A percentile compares a stretch with the other conserved stretches of the same genome.
phyloP scores from a whole-genome alignment of 2,797 vertebrate species.

The Phataginus tricuspis region DNA sequence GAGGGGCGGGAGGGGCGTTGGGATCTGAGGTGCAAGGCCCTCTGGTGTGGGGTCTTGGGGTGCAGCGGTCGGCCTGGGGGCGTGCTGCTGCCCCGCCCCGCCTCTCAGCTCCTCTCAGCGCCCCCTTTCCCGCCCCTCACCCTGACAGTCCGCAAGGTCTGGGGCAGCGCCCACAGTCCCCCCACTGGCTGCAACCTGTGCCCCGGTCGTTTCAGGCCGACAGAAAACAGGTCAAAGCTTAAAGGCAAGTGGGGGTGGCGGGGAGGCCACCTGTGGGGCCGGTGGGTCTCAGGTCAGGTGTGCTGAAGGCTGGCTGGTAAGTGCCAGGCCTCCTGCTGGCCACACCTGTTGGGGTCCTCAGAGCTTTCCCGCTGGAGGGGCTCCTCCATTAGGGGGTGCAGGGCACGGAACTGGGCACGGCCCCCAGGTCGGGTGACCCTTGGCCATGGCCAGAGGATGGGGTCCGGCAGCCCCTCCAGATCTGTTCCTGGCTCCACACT shows the following conservation, averaged over 20 bases:
- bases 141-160: neutral
- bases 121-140: neutral
- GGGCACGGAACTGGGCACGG: no score
- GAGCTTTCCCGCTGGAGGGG: neutral
- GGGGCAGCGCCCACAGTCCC: neutral
- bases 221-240: neutral
- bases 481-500: neutral
- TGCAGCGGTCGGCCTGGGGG: neutral
- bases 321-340: neutral
- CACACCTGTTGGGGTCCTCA: neutral
- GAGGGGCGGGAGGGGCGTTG: neutral
- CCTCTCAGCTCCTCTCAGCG: neutral
- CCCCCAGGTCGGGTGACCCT: no score
- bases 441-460: slow-evolving; percentile 51
- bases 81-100: neutral
- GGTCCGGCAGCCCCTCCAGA: neutral
- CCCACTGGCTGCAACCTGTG: neutral
- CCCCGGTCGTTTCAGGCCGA: neutral
- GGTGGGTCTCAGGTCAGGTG: neutral
- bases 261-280: neutral
- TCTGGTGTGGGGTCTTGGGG: no score
- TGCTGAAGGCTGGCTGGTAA: no score
- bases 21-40: no score
- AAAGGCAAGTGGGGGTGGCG: neutral
- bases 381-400: no score